Conservation (phyloP, 2,797 vertebrate genomes). For the Gymnoscopelus microlampas region DNA sequence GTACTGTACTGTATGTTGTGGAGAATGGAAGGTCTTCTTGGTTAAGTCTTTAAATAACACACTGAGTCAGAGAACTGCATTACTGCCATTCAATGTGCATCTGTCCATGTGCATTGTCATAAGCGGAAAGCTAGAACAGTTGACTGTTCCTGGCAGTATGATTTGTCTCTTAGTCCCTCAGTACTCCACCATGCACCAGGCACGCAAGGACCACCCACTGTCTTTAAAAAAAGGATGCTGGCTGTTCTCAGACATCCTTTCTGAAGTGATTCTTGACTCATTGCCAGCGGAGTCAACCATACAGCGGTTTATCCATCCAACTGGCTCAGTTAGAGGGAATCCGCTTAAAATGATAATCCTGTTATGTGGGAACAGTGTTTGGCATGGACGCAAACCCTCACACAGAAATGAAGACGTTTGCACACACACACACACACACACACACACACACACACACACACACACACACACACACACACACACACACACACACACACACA, state of each 20-base stretch:
- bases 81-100: not conserved
- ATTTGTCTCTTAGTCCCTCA: not conserved
- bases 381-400: slow-evolving; percentile 34
- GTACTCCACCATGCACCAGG: not conserved
- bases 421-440: slow-evolving; percentile 41
- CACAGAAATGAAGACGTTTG: not conserved
- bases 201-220: slow-evolving; percentile 43
- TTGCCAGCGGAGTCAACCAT: slow-evolving; percentile 62
- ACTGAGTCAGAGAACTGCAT: too few species aligned
- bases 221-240: not conserved
- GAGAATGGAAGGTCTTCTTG: too few species aligned
- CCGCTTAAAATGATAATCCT: slow-evolving; percentile 80
- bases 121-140: slow-evolving; percentile 2
- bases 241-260: slow-evolving; percentile 53
- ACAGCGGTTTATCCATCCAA: slow-evolving; percentile 73
- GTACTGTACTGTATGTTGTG: too few species aligned
- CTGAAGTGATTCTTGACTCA: slow-evolving; percentile 42
- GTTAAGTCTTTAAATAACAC: too few species aligned
- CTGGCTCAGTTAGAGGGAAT: slow-evolving; percentile 76
- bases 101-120: not conserved
- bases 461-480: not conserved
- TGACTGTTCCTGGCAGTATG: not conserved
- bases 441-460: slow-evolving; percentile 24
- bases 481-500: slow-evolving; percentile 18
- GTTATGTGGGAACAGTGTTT: slow-evolving; percentile 77